Base-by-base conservation (phyloP, 1,140 invertebrate species). In the Drosophila rhopaloa region DNA sequence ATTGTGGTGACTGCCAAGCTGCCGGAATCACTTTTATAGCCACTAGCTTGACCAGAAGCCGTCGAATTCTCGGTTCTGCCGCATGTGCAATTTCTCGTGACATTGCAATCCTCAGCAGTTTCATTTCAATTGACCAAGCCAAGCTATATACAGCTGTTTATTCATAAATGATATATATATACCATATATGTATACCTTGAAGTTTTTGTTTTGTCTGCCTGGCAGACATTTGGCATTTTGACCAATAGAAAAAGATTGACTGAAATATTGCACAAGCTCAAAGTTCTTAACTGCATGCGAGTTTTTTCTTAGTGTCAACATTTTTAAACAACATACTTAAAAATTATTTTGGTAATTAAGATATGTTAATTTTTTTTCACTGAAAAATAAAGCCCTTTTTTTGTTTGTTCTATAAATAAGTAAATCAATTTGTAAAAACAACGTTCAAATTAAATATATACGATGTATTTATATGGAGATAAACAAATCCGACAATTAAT, bases 21-120 rank as follows among this genome's bases (percentile, higher is more conserved):
- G 47, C 54, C 43, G 2, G 46, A 61, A 29, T 58, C 16, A 63
- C 76, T 88, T 89, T 83, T 89, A 89, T 89, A 89, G 71, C 38
- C 11, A 40, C 29, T 60, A 47, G 43, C 8, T 19, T 53, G 40
- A 53, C 44, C 50, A 58, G 24, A 59, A 66, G 67, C 43, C 76
- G 70, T 73, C 66, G 50, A 72, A 83, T 82, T 37, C 11, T 53
- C 54, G 37, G 65, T 83, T 83, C 56, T 88, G 83, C 72, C 72
- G 68, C 76, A 73, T 44, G 50, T 70, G 83, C 83, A 80, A 59
- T 76, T 88, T 88, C 61, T 61, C 56, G 72, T 88, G 79, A 67
- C 83, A 88, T 89, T 88, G 83, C 83, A 88, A 41, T 88, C 72
- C 79, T 67, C 76, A 88, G 83, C 83, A 88, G 46, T 77, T 76